Base-by-base conservation (phyloP, 1,140 invertebrate genomes). In the Protaetia brevitarsis region DNA sequence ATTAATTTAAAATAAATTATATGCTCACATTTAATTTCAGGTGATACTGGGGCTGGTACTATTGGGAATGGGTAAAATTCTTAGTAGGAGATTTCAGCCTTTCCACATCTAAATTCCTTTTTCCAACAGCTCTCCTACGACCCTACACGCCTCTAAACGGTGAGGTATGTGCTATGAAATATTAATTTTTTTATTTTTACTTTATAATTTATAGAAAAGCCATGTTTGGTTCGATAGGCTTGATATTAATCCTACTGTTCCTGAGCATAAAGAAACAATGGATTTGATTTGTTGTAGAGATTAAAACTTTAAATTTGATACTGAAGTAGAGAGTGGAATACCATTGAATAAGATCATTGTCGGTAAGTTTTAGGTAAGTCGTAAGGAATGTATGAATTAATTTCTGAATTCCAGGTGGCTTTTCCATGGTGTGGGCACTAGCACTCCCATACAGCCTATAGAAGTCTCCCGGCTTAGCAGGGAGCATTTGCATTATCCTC, bases 381-480 rank as follows among this genome's bases (percentile, higher is more conserved):
- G 2, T 37, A 37, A 13, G 0, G 16, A 45, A 19, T 45, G 16
- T 19, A 45, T 6, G 26, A 1, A 10, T 41, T n/a, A 41, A 16
- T n/a, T 51, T 51, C 26, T 34, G 5, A 23, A 51, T 23, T 26
- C 19, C 11, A 51, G 41, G 41, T 19, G 89, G 89, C 5, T 90
- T 91, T 74, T 91, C 89, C 30, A 91, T 91, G 88, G 89, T 89
- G 28, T 89, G 89, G 11, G 84, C 86, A 1, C 73, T 91, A 66
- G 82, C 89, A 0, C 71, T 90, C 7, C n/a, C 87, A 92, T 68
- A 76, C 86, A 19, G 87, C 81, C 2, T 91, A 86, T 66, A 82
- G 84, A 73, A 84, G 84, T 68, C 79, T 83, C 80, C 80, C 13
- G 79, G 84, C 30, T 29, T 91, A 29, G 89, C 85, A 36, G 90